Base-by-base conservation (phyloP, 2,113 vertebrate genomes). In the Microtus ochrogaster region DNA sequence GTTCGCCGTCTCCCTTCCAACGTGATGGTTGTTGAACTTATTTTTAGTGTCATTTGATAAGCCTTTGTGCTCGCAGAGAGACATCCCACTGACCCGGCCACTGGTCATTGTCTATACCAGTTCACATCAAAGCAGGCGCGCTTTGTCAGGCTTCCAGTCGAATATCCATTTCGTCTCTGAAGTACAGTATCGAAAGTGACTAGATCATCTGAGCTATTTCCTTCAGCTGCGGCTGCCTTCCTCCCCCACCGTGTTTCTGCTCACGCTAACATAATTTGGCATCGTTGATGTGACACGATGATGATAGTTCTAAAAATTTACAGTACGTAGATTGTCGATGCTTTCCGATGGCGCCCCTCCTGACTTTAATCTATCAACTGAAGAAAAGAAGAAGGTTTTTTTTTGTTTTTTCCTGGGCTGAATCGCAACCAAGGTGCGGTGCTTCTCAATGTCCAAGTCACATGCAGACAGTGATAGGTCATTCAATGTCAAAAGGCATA, bases 21-120 rank as follows among this genome's bases (percentile, higher is more conserved):
- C 81, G 98, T 99, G 99, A 99, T 98, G 99, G 99, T 99, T 99
- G 99, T 96, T 99, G 99, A 99, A 99, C 99, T 99, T 99, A 99
- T 99, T 99, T 99, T 99, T 99, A 99, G 99, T 99, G 99, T 99
- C 99, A 99, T 99, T 99, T 99, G 99, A 99, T 99, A 99, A 99
- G 99, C 99, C 98, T 99, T 98, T 98, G 98, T 98, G 99, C 99
- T 98, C 98, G 92, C 99, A 98, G 99, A 98, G 98, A 99, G 99
- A 99, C 99, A 99, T 99, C 99, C 99, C 99, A 99, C 99, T 99
- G 99, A 99, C 99, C 99, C 99, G 98, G 99, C 99, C 99, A 99
- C 99, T 99, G 99, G 99, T 99, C 99, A 99, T 99, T 99, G 99
- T 99, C 99, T 99, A 99, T 99, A 99, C 99, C 98, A 98, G 99